These are phyloP conservation scores for Chrysodeixis includens DNA, from an alignment of 2,888 invertebrate genomes.

Conservation along the genomic window DNA sequence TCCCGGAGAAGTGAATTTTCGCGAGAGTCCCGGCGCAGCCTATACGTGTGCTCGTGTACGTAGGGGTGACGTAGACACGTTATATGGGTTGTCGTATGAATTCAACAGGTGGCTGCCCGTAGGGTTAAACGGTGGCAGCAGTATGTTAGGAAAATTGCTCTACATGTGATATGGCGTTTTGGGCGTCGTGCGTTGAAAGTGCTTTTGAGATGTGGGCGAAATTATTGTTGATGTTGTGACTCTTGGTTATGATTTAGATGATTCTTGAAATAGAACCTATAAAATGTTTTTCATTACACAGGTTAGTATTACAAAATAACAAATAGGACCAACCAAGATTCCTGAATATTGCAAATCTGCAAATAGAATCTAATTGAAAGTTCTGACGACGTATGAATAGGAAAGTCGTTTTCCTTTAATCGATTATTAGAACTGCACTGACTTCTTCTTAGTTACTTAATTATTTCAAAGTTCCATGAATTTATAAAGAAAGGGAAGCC, in stretches of 20 bases:
- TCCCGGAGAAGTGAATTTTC: slow-evolving; percentile 60
- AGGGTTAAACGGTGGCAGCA: slow-evolving; percentile 82
- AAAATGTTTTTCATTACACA: no score
- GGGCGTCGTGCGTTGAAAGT: not conserved
- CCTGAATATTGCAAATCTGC: not conserved
- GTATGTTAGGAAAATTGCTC: slow-evolving; percentile 68
- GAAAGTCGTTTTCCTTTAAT: not conserved
- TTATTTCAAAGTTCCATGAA: slow-evolving; percentile 21
- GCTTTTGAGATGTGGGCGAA: no score
- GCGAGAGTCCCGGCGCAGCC: slow-evolving; percentile 54
- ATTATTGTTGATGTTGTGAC: no score
- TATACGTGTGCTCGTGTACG: slow-evolving; percentile 65
- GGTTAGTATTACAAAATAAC: no score
- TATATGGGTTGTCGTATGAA: slow-evolving; percentile 79
- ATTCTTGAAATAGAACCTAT: no score
- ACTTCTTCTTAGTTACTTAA: not conserved
- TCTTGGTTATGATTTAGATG: no score
- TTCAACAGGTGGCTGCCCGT: slow-evolving; percentile 88
- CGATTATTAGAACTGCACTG: not conserved
- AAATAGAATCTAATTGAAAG: not conserved
- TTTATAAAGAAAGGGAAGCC: slow-evolving; percentile 17
- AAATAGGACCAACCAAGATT: no score
- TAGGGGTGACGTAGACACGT: slow-evolving; percentile 68
- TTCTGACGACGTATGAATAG: not conserved
- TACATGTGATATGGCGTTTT: slow-evolving; percentile 38